These are phyloP conservation scores for Macquaria australasica DNA, from an alignment of 2,113 vertebrate genomes.

Conservation along the genomic window DNA sequence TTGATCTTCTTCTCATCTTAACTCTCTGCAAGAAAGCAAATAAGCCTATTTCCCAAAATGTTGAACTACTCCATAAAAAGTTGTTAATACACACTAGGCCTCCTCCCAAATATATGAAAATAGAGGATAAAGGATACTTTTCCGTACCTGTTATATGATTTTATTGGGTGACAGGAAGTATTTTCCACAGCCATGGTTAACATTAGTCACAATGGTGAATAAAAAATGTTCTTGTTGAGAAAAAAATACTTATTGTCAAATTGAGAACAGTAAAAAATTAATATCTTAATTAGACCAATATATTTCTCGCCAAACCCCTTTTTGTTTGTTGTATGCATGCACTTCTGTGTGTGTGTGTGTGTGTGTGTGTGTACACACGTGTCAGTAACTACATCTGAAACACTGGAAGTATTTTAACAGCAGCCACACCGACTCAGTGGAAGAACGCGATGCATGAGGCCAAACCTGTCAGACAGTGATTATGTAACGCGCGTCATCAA, in stretches of 20 bases:
- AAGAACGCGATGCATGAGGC: conserved; percentile 33
- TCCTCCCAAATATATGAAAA: too few relatives aligned
- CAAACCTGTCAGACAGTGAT: conserved; percentile 25
- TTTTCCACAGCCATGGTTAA: neutral
- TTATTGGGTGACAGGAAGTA: too few relatives aligned
- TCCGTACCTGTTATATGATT: too few relatives aligned
- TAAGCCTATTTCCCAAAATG: too few relatives aligned
- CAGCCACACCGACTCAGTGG: neutral
- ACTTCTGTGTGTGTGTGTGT: neutral
- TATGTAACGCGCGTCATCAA: conserved; percentile 22
- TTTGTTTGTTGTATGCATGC: neutral
- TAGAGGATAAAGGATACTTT: too few relatives aligned
- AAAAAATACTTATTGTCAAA: neutral
- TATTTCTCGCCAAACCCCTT: neutral
- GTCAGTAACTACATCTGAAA: neutral
- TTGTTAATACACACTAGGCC: too few relatives aligned
- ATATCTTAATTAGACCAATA: too few relatives aligned
- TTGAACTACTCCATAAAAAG: too few relatives aligned
- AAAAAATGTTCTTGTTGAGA: too few relatives aligned
- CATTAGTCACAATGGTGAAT: neutral
- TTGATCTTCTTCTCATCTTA: too few relatives aligned
- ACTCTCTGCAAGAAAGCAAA: too few relatives aligned
- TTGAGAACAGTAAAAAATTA: neutral
- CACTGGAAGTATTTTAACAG: neutral
- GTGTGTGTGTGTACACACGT: neutral